phyloP scores from a whole-genome alignment of 2,797 vertebrate species.

The Myripristis jacobus region DNA sequence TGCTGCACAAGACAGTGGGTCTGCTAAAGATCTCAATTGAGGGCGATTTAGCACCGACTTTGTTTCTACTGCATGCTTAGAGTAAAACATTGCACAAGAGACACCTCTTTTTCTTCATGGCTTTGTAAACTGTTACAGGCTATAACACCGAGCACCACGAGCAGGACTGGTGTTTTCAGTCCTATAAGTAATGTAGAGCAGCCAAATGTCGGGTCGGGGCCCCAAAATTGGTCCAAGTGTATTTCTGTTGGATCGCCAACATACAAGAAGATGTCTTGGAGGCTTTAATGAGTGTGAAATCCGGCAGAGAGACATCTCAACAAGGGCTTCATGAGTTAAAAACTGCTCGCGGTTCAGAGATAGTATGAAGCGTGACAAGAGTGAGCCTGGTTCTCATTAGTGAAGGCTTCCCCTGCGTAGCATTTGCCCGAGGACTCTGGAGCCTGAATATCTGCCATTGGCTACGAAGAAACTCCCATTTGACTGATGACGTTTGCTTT shows the following conservation, averaged over 20 bases:
- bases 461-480: constrained; percentile 15
- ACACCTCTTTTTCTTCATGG: constrained; percentile 30
- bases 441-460: constrained; percentile 33
- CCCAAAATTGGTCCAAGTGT: constrained; percentile 24
- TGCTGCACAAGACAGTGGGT: constrained; percentile 34
- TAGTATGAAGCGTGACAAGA: constrained; percentile 32
- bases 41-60: constrained; percentile 43
- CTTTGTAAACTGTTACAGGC: constrained; percentile 55
- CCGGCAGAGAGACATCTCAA: constrained; percentile 40
- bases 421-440: background rate
- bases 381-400: constrained; percentile 36
- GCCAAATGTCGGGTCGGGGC: constrained; percentile 51
- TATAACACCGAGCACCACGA: constrained; percentile 47
- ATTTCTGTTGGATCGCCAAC: constrained; percentile 43
- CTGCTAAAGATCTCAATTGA: constrained; percentile 44
- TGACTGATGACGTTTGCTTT: constrained; percentile 40
- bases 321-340: constrained; percentile 49
- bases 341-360: constrained; percentile 40
- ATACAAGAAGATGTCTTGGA: constrained; percentile 24
- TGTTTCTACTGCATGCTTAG: constrained; percentile 42
- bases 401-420: constrained; percentile 3
- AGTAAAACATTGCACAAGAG: constrained; percentile 53
- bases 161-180: constrained; percentile 31
- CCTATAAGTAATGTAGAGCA: constrained; percentile 65
- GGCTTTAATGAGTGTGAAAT: constrained; percentile 61